Conservation (phyloP, 1,140 invertebrate genomes). For the Papilio helenus region DNA sequence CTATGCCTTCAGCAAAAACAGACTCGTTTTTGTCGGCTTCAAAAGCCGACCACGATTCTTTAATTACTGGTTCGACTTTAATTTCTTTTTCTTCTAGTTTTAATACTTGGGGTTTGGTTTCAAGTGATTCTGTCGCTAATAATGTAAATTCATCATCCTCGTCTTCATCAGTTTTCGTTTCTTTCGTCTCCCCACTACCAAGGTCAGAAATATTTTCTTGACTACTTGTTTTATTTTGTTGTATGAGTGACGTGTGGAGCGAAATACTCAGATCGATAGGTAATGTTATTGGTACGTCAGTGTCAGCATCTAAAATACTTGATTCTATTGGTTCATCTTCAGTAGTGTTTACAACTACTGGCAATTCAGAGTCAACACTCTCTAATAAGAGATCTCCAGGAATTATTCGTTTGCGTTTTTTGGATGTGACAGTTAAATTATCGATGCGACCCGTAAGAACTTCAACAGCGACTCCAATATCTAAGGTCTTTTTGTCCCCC, state of each 20-base stretch:
- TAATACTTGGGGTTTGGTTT: conserved; percentile 80
- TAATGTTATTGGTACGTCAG: conserved; percentile 85
- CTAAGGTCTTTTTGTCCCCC: conserved; percentile 91
- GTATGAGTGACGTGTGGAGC: conserved; percentile 82
- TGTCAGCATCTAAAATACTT: conserved; percentile 89
- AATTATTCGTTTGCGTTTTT: conserved; percentile 84
- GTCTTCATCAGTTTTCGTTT: conserved; percentile 69
- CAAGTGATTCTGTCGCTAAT: conserved; percentile 88
- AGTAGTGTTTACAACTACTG: conserved; percentile 30
- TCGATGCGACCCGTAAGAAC: conserved; percentile 92
- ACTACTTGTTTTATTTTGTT: conserved; percentile 67
- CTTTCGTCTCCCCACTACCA: conserved; percentile 46
- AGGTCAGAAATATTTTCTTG: conserved; percentile 54
- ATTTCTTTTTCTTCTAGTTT: conserved; percentile 69
- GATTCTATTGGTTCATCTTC: conserved; percentile 75
- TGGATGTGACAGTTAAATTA: conserved; percentile 85
- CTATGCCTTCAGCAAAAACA: conserved; percentile 90
- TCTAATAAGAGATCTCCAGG: conserved; percentile 88
- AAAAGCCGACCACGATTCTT: conserved; percentile 85
- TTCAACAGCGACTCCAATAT: conserved; percentile 92
- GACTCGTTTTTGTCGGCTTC: conserved; percentile 92
- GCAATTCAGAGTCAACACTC: conserved; percentile 84
- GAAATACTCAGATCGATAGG: conserved; percentile 86
- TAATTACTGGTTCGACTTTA: conserved; percentile 71
- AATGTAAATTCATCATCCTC: conserved; percentile 90